Conservation (phyloP, 1,140 invertebrate genomes). For the Drosophila oshimai region DNA sequence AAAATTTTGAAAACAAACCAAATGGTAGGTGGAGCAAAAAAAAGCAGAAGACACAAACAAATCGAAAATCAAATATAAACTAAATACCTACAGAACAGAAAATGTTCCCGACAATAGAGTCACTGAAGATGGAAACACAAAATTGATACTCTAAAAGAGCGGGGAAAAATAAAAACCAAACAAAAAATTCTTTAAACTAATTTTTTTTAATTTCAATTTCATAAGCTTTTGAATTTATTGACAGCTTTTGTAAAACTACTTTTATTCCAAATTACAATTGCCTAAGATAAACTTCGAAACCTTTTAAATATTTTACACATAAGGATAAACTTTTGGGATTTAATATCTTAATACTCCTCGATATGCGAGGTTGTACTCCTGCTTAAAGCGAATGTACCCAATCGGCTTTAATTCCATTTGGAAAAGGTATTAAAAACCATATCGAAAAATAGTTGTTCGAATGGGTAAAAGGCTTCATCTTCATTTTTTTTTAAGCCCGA, state of each 20-base stretch:
- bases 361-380: too few species aligned
- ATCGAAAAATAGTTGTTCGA: conserved; percentile 35
- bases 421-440: conserved; percentile 36
- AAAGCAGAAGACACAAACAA: background rate
- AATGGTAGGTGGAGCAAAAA: conserved; percentile 8
- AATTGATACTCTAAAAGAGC: background rate
- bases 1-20: background rate
- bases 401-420: background rate
- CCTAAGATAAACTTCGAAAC: too few species aligned
- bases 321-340: too few species aligned
- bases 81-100: conserved; percentile 18
- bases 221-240: too few species aligned
- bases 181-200: background rate
- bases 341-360: background rate
- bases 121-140: too few species aligned
- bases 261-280: too few species aligned
- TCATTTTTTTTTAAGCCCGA: too few species aligned
- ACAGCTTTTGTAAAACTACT: too few species aligned
- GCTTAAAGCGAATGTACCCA: conserved; percentile 5
- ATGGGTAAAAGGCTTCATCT: conserved; percentile 25
- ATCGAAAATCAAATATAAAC: conserved; percentile 30
- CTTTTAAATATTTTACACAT: too few species aligned
- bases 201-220: too few species aligned
- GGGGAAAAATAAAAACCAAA: background rate
- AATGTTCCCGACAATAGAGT: background rate